Conservation (phyloP, 2,888 invertebrate genomes). For the Pseudococcus longispinus region DNA sequence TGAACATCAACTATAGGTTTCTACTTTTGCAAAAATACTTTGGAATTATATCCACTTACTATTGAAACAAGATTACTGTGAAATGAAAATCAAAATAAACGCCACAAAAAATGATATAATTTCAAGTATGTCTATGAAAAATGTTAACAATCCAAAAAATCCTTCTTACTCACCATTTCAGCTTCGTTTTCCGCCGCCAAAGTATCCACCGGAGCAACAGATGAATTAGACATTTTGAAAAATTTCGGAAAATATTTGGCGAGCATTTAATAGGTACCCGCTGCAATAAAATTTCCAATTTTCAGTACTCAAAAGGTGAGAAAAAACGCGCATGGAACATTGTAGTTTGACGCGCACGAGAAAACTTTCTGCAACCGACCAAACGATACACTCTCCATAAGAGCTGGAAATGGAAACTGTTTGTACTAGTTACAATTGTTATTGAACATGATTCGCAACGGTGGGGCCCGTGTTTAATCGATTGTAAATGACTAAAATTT, state of each 20-base stretch:
- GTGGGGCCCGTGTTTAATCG: slow-evolving; percentile 53
- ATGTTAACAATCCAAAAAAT: too few relatives aligned
- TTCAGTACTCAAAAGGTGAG: not conserved
- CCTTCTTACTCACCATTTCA: slow-evolving; percentile 19
- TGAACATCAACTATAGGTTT: not conserved
- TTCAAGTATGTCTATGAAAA: too few relatives aligned
- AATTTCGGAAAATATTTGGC: slow-evolving; percentile 24
- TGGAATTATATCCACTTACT: not conserved
- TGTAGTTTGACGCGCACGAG: not conserved
- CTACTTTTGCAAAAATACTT: not conserved
- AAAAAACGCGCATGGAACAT: not conserved
- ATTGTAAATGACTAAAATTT: slow-evolving; percentile 40
- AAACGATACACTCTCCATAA: slow-evolving; percentile 31
- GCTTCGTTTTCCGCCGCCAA: slow-evolving; percentile 28
- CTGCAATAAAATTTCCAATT: not conserved
- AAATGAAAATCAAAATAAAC: not conserved
- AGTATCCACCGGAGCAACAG: slow-evolving; percentile 48
- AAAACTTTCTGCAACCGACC: not conserved
- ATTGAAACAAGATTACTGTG: too few relatives aligned
- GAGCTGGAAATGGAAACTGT: slow-evolving; percentile 15
- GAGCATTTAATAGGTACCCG: slow-evolving; percentile 7
- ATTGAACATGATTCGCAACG: slow-evolving; percentile 51
- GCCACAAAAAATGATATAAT: not conserved
- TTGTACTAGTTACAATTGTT: slow-evolving; percentile 49
- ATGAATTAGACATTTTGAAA: slow-evolving; percentile 41